Conservation (phyloP, 1,140 invertebrate genomes). For the Drosophila tropicalis region DNA sequence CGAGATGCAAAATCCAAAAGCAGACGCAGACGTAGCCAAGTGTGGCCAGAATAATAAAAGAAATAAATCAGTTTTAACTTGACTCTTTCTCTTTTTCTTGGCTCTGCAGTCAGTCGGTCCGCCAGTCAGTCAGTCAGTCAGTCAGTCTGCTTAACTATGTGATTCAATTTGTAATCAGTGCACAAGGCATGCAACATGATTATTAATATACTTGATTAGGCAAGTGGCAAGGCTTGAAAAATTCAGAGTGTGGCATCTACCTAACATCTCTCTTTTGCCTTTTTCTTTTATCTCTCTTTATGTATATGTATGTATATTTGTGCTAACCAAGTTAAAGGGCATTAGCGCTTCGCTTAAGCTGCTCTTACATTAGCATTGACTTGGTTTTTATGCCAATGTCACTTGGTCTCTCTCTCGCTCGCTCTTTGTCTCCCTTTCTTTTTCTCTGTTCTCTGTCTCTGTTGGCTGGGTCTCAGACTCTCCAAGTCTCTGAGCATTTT, state of each 20-base stretch:
- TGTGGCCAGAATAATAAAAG: conserved; percentile 49
- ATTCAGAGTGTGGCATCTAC: neutral
- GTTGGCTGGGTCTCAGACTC: conserved; percentile 24
- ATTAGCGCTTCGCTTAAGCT: conserved; percentile 8
- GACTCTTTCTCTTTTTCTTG: conserved; percentile 12
- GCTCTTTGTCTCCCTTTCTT: conserved; percentile 13
- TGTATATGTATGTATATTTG: neutral
- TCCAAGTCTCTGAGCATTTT: conserved; percentile 52
- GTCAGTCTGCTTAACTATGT: neutral
- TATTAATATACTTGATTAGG: conserved; percentile 12
- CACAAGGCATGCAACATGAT: conserved; percentile 1
- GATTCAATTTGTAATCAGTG: conserved; percentile 21
- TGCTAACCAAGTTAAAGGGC: conserved; percentile 14
- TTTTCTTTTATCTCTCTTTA: neutral
- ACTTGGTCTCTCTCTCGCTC: conserved; percentile 32
- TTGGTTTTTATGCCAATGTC: conserved; percentile 48
- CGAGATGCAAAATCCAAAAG: neutral
- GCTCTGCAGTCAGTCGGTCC: neutral
- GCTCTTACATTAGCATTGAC: conserved; percentile 51
- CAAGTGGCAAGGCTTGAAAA: neutral
- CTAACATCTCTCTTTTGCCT: neutral
- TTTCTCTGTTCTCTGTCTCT: conserved; percentile 25
- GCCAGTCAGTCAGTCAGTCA: neutral
- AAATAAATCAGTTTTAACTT: conserved; percentile 69
- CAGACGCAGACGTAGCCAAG: neutral